A percentile compares a stretch with the other conserved stretches of the same genome.
Evolutionary conservation across 2,797 vertebrate genomes (phyloP).

Genomic region (Muraenolepis orangiensis): DNA sequence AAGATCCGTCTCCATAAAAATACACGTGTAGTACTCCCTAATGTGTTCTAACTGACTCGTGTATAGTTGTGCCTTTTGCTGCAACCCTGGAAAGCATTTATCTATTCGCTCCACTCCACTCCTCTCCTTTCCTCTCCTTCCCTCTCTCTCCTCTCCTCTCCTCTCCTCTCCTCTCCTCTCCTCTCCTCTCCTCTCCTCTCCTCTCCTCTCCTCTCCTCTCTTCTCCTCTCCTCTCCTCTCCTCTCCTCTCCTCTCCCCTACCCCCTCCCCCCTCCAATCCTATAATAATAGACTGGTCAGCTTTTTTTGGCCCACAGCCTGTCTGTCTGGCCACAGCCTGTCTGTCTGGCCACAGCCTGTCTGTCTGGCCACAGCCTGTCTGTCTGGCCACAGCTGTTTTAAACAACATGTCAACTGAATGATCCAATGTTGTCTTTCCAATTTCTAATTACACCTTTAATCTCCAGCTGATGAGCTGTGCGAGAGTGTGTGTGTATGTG

Average conservation of each 20-base stretch:
- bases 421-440: background rate
- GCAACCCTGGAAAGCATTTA: slow-evolving; percentile 50
- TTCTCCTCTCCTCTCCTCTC: background rate
- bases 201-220: background rate
- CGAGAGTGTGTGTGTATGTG: background rate
- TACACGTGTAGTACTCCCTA: slow-evolving; percentile 58
- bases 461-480: background rate
- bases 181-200: background rate
- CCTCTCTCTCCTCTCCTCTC: background rate
- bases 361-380: too few relatives aligned
- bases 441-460: background rate
- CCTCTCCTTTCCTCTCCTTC: background rate
- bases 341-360: too few relatives aligned
- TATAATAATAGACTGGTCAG: too few relatives aligned
- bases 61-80: slow-evolving; percentile 47
- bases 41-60: slow-evolving; percentile 64
- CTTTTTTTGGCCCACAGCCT: too few relatives aligned
- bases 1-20: slow-evolving; percentile 41
- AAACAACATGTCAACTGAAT: background rate
- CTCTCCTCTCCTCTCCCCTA: background rate
- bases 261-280: background rate
- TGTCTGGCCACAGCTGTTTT: too few relatives aligned
- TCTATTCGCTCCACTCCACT: background rate
- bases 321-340: too few relatives aligned
- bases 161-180: background rate